Percentiles rank a stretch among this genome's conserved stretches.
These are phyloP conservation scores for Sarcophaga subvicina DNA, from an alignment of 2,888 invertebrate species.

Conservation along the genomic window DNA sequence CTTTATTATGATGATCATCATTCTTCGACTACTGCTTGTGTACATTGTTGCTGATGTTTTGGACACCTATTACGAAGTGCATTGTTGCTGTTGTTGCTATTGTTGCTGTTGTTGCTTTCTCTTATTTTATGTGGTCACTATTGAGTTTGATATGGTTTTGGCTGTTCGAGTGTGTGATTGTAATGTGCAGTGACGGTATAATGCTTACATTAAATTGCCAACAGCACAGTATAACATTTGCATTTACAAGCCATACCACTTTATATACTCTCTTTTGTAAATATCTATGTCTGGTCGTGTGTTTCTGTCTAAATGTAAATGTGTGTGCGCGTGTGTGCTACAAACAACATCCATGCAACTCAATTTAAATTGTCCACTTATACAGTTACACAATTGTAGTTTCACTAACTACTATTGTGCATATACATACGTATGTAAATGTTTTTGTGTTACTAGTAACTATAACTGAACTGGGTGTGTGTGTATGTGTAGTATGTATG, in stretches of 20 bases:
- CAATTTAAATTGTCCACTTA: conserved; percentile 68
- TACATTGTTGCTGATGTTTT: neutral
- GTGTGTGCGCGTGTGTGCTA: conserved; percentile 10
- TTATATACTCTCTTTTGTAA: neutral
- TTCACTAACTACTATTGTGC: conserved; percentile 60
- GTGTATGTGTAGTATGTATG: neutral
- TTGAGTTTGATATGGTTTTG: neutral
- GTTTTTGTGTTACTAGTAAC: conserved; percentile 5
- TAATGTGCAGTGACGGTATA: conserved; percentile 29
- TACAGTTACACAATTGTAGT: conserved; percentile 64
- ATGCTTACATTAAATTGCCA: conserved; percentile 60
- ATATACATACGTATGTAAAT: conserved; percentile 50
- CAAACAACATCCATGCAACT: conserved; percentile 60
- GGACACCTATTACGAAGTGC: neutral
- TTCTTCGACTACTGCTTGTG: conserved; percentile 29
- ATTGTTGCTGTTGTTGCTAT: neutral
- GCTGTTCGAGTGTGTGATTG: conserved; percentile 13
- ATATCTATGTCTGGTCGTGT: neutral
- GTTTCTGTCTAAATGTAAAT: conserved; percentile 8
- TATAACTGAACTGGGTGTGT: neutral
- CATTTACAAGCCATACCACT: conserved; percentile 59
- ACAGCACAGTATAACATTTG: conserved; percentile 60
- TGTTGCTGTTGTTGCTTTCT: neutral
- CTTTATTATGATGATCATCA: conserved; percentile 60
- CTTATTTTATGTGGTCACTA: conserved; percentile 12